Conservation (phyloP, 2,888 invertebrate species). For the Tetheella fluctuosa region DNA sequence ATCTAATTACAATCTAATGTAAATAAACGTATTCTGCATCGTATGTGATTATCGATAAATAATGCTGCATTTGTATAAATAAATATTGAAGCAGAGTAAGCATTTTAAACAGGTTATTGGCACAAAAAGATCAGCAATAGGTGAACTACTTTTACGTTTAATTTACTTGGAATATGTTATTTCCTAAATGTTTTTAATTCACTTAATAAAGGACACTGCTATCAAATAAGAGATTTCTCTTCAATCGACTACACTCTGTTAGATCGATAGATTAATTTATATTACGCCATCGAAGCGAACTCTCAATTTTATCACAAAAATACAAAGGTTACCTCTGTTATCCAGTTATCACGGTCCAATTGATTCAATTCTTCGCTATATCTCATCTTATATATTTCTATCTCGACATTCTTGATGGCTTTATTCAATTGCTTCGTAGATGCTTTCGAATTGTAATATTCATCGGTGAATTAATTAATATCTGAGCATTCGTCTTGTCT, state of each 20-base stretch:
- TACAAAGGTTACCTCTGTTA: background rate
- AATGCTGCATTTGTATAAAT: background rate
- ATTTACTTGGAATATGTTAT: too few relatives aligned
- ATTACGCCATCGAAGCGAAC: background rate
- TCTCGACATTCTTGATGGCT: background rate
- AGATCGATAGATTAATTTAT: too few relatives aligned
- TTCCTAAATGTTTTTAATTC: too few relatives aligned
- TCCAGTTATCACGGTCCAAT: background rate
- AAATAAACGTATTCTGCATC: background rate
- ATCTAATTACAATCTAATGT: background rate
- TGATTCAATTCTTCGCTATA: background rate
- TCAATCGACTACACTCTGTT: too few relatives aligned
- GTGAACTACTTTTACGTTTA: background rate
- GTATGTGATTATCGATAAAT: background rate
- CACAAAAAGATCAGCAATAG: background rate
- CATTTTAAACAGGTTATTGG: slow-evolving; percentile 3
- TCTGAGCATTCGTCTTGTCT: slow-evolving; percentile 1
- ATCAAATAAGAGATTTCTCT: too few relatives aligned
- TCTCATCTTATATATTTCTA: background rate
- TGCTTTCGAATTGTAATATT: background rate
- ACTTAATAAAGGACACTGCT: too few relatives aligned
- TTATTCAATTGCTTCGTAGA: background rate
- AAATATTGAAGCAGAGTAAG: background rate
- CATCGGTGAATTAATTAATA: background rate
- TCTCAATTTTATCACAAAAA: background rate